Evolutionary conservation across 37 sponge, comb jelly and placozoan genomes (phyloP), one percentile per base, ranked within the genome.

Genomic region (Corticium candelabrum): DNA sequence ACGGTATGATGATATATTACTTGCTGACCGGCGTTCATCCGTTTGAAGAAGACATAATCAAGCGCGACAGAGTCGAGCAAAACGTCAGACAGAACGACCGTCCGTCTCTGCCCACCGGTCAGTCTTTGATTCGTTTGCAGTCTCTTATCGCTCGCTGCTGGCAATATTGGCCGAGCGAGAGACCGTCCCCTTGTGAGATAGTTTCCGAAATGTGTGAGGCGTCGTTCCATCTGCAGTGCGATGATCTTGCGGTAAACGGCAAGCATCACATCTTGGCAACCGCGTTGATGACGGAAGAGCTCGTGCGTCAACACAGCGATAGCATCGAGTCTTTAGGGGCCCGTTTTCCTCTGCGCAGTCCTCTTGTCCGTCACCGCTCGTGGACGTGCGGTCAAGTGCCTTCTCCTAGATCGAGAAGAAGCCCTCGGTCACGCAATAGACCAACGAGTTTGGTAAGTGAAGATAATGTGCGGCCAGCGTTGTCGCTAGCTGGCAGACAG

Each of bases 1-100:
- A 81, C 83, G 95, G 85, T n/a, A 94, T 90, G 95, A 40, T 94
- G 31, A 83, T 94, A 41, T 94, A 90, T 88, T 89, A 94, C 39
- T 78, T 94, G 78, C 79, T 90, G 40, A 94, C 95, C 74, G 95
- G 95, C 0, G 88, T 83, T 40, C 74, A 89, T 15, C 91, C 95
- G 37, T 94, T 90, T 82, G 92, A 90, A 70, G 76, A 78, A 30
- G 71, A 85, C 68, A 78, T 82, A 11, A 86, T 77, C 2, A 77
- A 83, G 43, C 88, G 82, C 37, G 91, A 90, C 68, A 74, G 90
- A 27, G 62, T 50, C 62, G 62, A 50, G 62, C 21, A 27, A 11
- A 50, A 50, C 11, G 21, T 50, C 21, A 11, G 62, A 21, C 62
- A 50, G 11, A 50, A 21, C 21, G 15, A 50, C 11, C 62, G 21